Evolutionary conservation across 2,113 vertebrate species (phyloP), one percentile per base, ranked within the genome.

Genomic region (Zootoca vivipara): DNA sequence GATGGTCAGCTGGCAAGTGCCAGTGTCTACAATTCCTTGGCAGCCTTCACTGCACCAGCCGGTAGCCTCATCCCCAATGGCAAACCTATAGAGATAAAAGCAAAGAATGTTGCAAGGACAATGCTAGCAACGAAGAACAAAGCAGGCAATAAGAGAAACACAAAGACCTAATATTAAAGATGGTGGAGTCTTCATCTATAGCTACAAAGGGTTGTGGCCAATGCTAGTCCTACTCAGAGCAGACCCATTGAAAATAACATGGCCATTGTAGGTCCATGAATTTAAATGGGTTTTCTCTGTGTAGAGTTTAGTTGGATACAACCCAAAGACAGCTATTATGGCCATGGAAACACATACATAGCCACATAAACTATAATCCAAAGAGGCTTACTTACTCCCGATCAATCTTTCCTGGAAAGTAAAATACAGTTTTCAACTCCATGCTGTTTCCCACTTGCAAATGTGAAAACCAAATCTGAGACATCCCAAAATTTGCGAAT

Each of bases 11-110:
- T 93, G 90, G 78, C 92, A 96, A 0, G 95, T 97, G 24, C 96
- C 95, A 0, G 95, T 97, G 83, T 96, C 96, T 89, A 96, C 94
- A 1, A 96, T 93, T 77, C 90, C 96, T 87, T 96, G 96, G 92
- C 96, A 97, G 84, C 92, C 93, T 52, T 79, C 26, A 46, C 87
- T 92, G 90, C 94, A 94, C 95, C 94, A 97, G 82, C 87, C 77
- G 0, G 85, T 94, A 1, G 0, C 82, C 0, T 95, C 52, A 30
- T 87, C 26, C 0, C 91, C 95, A 0, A 97, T 46, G 20, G 93
- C 77, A 73, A 97, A 96, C 40, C 97, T 97, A 90, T 24, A 0
- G 18, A 18, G n/a, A 56, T 2, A 72, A 72, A 0, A 18, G 13
- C 7, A 12, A 26, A 6, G 0, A 38, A 56, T 0, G 0, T 82